Base-by-base conservation (phyloP, 2,888 invertebrate genomes). In the Carabus problematicus region DNA sequence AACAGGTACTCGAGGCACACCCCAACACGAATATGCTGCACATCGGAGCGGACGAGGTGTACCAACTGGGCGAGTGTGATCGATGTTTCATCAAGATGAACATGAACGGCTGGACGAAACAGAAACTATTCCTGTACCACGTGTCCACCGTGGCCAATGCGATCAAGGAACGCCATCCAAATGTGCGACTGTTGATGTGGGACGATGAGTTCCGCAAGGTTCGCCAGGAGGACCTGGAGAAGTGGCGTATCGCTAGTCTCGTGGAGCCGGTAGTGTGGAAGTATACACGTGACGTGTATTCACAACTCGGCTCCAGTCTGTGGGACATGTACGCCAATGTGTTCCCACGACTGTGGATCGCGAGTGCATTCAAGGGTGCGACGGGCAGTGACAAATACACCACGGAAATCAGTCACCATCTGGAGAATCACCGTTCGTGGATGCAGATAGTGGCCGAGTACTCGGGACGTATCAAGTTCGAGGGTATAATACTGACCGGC, bases 21-120 rank as follows among this genome's bases (percentile, higher is more conserved):
- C 86, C 87, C 1, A 76, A 82, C 18, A 75, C 74, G 12, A 74
- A 75, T 29, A 75, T 73, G 72, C 81, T 94, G 60, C 94, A 94
- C 76, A 88, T 94, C 71, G 94, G 94, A 0, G 91, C 91, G 58
- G 94, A 95, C 78, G 95, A 95, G 82, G 94, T 94, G 0, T 90
- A 85, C 75, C 87, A 90, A 70, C 80, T 91, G 39, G 90, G 89
- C n/a, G 81, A 84, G 72, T 92, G 91, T 76, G 74, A 80, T 1
- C 78, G 81, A 52, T 91, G 92, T 74, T 75, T 75, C n/a, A 80
- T 83, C 8, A 73, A 70, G 29, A 78, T 81, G 76, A 70, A 71
- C n/a, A 70, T 74, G 70, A 75, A 75, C 72, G 79, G 73, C 45
- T 83, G 85, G 82, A 79, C 79, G 39, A 85, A 85, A 81, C 87